Percentiles rank a stretch among this genome's conserved stretches.
These are phyloP conservation scores for Chloropsis cyanopogon DNA, from an alignment of 2,113 vertebrate genomes.

Conservation along the genomic window DNA sequence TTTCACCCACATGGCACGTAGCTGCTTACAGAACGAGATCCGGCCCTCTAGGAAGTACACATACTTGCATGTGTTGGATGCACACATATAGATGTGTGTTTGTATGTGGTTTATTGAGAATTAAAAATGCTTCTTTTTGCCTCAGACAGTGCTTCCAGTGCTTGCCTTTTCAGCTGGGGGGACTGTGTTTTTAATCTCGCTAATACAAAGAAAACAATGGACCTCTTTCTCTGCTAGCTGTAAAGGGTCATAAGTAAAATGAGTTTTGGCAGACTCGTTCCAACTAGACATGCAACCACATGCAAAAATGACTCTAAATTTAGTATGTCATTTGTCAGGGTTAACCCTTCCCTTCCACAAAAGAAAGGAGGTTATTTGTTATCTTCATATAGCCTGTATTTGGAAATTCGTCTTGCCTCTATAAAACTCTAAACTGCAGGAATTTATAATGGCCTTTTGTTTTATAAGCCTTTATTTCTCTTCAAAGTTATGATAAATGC, in stretches of 20 bases:
- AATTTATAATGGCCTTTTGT: not conserved
- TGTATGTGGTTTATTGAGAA: slow-evolving; percentile 30
- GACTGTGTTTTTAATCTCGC: slow-evolving; percentile 61
- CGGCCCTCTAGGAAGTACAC: not conserved
- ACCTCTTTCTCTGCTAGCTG: slow-evolving; percentile 71
- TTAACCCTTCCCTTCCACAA: slow-evolving; percentile 64
- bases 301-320: slow-evolving; percentile 67
- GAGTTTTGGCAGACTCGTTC: slow-evolving; percentile 59
- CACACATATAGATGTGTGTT: slow-evolving; percentile 4
- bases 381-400: not conserved
- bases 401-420: not conserved
- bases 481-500: not conserved
- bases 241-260: slow-evolving; percentile 74
- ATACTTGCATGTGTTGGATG: slow-evolving; percentile 3
- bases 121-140: slow-evolving; percentile 53
- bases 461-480: not conserved
- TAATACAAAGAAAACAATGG: slow-evolving; percentile 73
- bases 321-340: slow-evolving; percentile 61
- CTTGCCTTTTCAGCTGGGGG: slow-evolving; percentile 55
- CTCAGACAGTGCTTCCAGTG: slow-evolving; percentile 37
- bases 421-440: not conserved
- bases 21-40: not conserved
- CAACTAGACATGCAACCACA: slow-evolving; percentile 66
- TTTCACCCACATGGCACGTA: not conserved
- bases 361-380: not conserved